Base-by-base conservation (phyloP, 2,888 invertebrate genomes). In the Gymnocheta viridis region DNA sequence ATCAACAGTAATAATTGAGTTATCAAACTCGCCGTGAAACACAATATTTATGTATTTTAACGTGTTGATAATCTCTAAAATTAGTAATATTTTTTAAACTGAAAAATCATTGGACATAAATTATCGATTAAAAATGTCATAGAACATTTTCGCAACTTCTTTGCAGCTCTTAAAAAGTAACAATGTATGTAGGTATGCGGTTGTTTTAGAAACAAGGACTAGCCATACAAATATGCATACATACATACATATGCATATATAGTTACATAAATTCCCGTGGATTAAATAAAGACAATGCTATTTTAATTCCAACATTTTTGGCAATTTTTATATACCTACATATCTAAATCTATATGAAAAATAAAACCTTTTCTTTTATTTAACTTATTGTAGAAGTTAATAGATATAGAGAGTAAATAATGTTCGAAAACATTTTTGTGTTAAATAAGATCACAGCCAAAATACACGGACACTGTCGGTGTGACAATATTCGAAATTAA, bases 381-480 rank as follows among this genome's bases (percentile, higher is more conserved):
- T n/a, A n/a, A n/a, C n/a, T n/a, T n/a, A n/a, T n/a, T n/a, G n/a
- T n/a, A n/a, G n/a, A n/a, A n/a, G n/a, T n/a, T n/a, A n/a, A n/a
- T n/a, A 12, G 4, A 22, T 3, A 14, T 24, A 4, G 12, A 12
- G 72, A 64, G 22, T 1, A 49, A 47, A 51, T 17, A 2, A 54
- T 14, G 1, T 35, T 44, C 51, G 60, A 54, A 66, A 35, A 41
- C 9, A 12, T 58, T 1, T 76, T 74, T 41, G 70, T 32, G 67
- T 41, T 66, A 27, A 2, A 73, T 27, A 80, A 60, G 79, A 83
- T 83, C 82, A 44, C 32, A 51, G 24, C 22, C n/a, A 29, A 41
- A 51, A 19, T 62, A 84, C 84, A 81, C 67, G 17, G 7, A 84
- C 9, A 78, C 69, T 77, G 70, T 81, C 19, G 41, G 81, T 84